These are phyloP conservation scores for Pollimyrus isidori DNA, from an alignment of 2,113 vertebrate genomes.

Conservation along the genomic window DNA sequence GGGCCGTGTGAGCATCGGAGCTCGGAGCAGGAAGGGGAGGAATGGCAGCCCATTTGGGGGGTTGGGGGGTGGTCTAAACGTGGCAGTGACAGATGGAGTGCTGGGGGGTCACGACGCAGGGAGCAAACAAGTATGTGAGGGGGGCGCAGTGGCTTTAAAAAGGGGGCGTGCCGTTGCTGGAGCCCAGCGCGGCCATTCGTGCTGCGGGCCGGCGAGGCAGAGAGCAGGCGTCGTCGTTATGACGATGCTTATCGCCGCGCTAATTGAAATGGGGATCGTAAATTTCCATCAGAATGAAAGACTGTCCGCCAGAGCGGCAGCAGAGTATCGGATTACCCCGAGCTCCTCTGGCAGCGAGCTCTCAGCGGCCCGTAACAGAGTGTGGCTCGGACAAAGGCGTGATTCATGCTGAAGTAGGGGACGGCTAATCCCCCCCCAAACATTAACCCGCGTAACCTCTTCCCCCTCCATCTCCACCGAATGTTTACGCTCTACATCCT, in stretches of 20 bases:
- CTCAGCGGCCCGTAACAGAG: constrained; percentile 23
- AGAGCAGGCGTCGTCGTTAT: constrained; percentile 9
- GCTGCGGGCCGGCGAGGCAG: not conserved
- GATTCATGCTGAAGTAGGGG: constrained; percentile 11
- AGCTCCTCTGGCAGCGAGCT: not conserved
- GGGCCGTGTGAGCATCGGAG: not conserved
- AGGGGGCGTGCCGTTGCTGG: not conserved
- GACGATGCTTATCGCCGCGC: constrained; percentile 19
- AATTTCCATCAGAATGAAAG: constrained; percentile 29
- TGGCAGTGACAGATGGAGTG: not conserved
- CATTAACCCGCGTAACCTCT: constrained; percentile 15
- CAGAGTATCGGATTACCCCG: constrained; percentile 26
- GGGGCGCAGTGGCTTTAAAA: not conserved
- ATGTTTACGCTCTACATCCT: not conserved
- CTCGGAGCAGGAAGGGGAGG: not conserved
- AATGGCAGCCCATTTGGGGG: not conserved
- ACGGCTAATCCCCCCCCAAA: not conserved
- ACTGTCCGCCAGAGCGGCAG: constrained; percentile 28
- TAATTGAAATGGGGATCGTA: constrained; percentile 28
- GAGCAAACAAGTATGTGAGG: not conserved
- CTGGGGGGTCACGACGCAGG: not conserved
- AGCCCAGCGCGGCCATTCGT: not conserved
- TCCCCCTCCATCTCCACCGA: not conserved
- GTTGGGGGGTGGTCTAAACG: not conserved
- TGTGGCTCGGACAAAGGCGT: constrained; percentile 7